Percentiles rank a stretch among this genome's conserved stretches.
Conservation (phyloP, 2,113 vertebrate species). For the Spilogale gracilis region DNA sequence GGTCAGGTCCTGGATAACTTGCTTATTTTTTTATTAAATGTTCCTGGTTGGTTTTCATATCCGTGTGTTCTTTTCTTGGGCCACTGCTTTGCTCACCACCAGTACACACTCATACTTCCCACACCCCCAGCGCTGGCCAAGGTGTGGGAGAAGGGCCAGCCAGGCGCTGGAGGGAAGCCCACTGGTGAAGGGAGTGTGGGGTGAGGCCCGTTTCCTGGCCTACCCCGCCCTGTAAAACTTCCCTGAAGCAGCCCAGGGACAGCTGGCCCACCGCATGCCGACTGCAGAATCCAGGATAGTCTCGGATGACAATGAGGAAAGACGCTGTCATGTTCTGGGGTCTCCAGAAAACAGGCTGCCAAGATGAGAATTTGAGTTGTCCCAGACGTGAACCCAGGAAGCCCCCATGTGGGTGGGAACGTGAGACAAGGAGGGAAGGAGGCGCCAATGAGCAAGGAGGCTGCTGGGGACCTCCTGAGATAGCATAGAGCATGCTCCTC, state of each 20-base stretch:
- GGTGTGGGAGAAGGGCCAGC: background rate
- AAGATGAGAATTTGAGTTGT: background rate
- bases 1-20: slow-evolving; percentile 1
- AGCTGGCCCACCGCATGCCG: background rate
- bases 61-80: background rate
- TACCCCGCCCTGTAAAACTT: background rate
- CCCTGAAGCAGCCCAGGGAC: background rate
- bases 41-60: slow-evolving; percentile 60
- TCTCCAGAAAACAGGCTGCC: background rate
- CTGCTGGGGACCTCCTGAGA: background rate
- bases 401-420: rapidly evolving
- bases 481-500: background rate
- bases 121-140: rapidly evolving
- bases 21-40: slow-evolving; percentile 78
- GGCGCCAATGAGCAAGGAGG: background rate
- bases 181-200: too few species aligned
- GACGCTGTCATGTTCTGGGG: background rate
- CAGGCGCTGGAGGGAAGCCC: background rate
- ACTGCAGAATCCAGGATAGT: background rate
- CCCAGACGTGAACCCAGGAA: background rate
- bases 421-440: rapidly evolving
- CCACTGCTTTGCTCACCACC: rapidly evolving
- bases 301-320: background rate
- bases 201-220: background rate
- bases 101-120: rapidly evolving